Evolutionary conservation across 2,113 vertebrate genomes (phyloP).

Genomic region (Heteronetta atricapilla): DNA sequence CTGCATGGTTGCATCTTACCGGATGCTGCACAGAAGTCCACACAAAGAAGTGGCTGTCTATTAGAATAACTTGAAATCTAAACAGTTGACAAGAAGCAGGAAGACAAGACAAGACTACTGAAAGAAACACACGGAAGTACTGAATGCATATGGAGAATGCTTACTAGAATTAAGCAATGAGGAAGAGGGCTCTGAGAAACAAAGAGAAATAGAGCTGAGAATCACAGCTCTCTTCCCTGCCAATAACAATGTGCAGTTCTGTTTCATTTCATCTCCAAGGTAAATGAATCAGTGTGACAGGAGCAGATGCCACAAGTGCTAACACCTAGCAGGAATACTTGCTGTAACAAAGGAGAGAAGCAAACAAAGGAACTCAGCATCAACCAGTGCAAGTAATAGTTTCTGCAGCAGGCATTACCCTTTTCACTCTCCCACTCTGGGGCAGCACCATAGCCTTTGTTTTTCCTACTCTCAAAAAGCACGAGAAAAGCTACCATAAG

Average conservation of each 20-base stretch:
- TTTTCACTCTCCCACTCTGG: rapidly evolving
- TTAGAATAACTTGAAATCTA: not conserved
- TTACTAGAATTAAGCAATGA: not conserved
- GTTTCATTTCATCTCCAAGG: not conserved
- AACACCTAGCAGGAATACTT: not conserved
- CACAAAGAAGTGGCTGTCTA: not conserved
- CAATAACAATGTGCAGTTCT: not conserved
- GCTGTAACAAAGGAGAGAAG: not conserved
- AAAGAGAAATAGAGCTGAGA: conserved; percentile 8
- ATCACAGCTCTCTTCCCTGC: conserved; percentile 27
- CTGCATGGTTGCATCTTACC: not conserved
- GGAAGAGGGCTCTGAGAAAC: not conserved
- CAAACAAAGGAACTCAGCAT: not conserved
- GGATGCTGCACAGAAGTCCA: not conserved
- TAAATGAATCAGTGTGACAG: not conserved
- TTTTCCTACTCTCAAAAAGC: not conserved
- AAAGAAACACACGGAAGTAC: not conserved
- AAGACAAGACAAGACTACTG: conserved; percentile 9
- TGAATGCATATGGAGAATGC: conserved; percentile 10
- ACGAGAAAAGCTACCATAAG: not conserved
- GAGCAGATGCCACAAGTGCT: not conserved
- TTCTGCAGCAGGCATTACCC: not conserved
- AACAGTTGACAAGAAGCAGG: conserved; percentile 16
- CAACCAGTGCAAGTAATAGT: not conserved
- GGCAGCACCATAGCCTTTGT: not conserved